Percentiles rank a stretch among this genome's conserved stretches.
Evolutionary conservation across 2,113 vertebrate genomes (phyloP).

Genomic region (Gobio gobio): DNA sequence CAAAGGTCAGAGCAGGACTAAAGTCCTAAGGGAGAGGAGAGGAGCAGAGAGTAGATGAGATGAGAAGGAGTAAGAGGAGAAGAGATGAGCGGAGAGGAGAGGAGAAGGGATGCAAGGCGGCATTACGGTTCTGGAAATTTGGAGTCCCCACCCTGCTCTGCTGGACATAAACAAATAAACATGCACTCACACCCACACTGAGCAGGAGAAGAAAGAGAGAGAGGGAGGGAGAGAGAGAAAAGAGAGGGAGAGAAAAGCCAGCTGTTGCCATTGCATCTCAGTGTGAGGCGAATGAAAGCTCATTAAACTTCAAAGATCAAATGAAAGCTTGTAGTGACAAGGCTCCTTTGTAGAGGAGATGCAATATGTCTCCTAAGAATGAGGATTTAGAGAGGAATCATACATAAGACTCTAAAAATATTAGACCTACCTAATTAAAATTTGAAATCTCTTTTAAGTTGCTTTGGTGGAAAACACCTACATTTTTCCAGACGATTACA

Average conservation of each 20-base stretch:
- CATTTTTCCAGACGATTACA: not conserved
- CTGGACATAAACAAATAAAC: constrained; percentile 50
- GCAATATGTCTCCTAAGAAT: constrained; percentile 41
- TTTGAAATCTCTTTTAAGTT: constrained; percentile 5
- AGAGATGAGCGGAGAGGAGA: constrained; percentile 33
- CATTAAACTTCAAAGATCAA: constrained; percentile 63
- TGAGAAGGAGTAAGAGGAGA: not conserved
- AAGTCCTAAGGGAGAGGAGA: constrained; percentile 56
- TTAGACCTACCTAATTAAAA: not conserved
- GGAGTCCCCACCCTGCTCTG: constrained; percentile 17
- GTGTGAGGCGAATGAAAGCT: constrained; percentile 58
- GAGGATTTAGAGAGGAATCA: constrained; percentile 37
- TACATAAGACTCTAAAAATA: not conserved
- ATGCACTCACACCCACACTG: constrained; percentile 36
- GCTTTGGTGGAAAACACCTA: not conserved
- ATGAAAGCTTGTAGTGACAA: constrained; percentile 53
- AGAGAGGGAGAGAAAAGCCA: constrained; percentile 52
- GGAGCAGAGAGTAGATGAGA: constrained; percentile 30
- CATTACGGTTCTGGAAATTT: constrained; percentile 12
- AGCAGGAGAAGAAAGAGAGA: constrained; percentile 35
- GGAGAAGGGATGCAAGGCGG: not conserved
- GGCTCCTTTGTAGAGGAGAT: constrained; percentile 54
- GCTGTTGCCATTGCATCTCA: constrained; percentile 61
- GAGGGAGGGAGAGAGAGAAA: not conserved
- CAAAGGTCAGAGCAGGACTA: constrained; percentile 60